Evolutionary conservation across 2,797 vertebrate species (phyloP).

Genomic region (Myoxocephalus aenaeus): DNA sequence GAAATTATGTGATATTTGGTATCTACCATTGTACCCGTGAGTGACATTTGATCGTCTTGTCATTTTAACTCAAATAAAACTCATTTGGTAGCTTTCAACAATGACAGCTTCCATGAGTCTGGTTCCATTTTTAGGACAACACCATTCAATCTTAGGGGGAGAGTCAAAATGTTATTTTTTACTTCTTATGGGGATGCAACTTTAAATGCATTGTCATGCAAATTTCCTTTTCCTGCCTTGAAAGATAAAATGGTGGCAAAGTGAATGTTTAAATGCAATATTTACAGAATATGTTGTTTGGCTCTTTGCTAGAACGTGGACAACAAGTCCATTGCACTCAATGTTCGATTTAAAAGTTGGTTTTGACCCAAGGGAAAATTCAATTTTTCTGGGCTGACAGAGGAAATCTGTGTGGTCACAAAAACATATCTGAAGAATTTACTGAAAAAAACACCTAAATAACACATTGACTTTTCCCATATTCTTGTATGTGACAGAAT

Average conservation of each 20-base stretch:
- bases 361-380: background rate
- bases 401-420: slow-evolving; percentile 19
- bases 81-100: slow-evolving; percentile 25
- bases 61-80: slow-evolving; percentile 26
- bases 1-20: slow-evolving; percentile 10
- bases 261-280: slow-evolving; percentile 9
- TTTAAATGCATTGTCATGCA: slow-evolving; percentile 25
- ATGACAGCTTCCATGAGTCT: slow-evolving; percentile 24
- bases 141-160: background rate
- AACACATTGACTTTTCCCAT: slow-evolving; percentile 12
- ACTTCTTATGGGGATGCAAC: slow-evolving; percentile 1
- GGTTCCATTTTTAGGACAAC: background rate
- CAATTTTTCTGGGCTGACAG: background rate
- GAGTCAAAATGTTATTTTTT: background rate
- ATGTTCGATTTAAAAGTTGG: slow-evolving; percentile 31
- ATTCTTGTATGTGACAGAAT: slow-evolving; percentile 2
- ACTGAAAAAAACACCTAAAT: background rate
- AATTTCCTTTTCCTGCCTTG: slow-evolving; percentile 4
- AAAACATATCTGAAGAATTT: slow-evolving; percentile 13
- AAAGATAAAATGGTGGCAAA: slow-evolving; percentile 17
- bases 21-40: background rate
- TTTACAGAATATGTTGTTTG: background rate
- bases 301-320: background rate
- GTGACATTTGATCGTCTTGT: slow-evolving; percentile 18
- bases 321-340: background rate